phyloP scores from a whole-genome alignment of 2,113 vertebrate species.

The Mellivora capensis region DNA sequence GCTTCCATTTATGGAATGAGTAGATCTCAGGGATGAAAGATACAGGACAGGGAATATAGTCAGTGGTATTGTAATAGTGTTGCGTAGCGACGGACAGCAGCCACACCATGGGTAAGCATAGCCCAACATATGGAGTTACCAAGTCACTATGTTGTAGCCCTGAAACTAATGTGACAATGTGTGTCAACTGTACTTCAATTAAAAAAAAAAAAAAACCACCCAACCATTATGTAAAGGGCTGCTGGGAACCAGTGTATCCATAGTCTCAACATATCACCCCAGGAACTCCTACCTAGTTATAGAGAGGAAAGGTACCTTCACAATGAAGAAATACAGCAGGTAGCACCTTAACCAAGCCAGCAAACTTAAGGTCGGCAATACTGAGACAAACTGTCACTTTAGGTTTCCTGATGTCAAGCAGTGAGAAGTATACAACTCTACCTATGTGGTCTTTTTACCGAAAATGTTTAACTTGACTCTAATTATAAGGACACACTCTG shows the following conservation, averaged over 20 bases:
- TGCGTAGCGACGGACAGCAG: neutral
- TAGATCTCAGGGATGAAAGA: neutral
- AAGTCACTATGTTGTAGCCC: neutral
- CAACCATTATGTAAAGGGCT: neutral
- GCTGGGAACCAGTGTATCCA: neutral
- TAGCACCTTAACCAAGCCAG: neutral
- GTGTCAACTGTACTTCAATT: neutral
- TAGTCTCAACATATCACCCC: neutral
- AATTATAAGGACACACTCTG: neutral
- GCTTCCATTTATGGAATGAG: neutral
- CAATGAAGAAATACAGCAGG: neutral
- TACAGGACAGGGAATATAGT: neutral
- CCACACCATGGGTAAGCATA: neutral
- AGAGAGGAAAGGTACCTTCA: neutral
- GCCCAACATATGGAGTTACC: neutral
- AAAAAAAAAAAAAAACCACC: neutral
- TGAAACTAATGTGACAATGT: neutral
- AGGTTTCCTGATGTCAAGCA: neutral
- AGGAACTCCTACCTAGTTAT: neutral
- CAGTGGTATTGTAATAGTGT: neutral
- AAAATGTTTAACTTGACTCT: neutral
- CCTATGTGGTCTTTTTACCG: neutral
- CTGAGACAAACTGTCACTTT: neutral
- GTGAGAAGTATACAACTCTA: neutral
- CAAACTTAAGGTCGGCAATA: neutral